Base-by-base conservation (phyloP, 1,140 invertebrate genomes). In the Reticulitermes speratus region DNA sequence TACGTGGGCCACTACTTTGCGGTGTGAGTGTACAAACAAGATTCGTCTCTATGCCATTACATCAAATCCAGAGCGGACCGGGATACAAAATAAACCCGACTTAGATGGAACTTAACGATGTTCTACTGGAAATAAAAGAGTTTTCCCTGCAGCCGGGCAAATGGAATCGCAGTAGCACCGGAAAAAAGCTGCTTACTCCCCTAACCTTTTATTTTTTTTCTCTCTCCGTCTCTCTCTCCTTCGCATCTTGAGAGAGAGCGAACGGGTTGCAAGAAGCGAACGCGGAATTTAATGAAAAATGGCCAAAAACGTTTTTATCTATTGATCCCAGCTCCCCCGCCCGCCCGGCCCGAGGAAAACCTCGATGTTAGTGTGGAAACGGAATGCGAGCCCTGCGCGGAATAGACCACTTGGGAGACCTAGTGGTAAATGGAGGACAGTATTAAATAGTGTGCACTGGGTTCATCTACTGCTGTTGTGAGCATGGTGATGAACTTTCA, bases 141-240 rank as follows among this genome's bases (percentile, higher is more conserved):
- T 87, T 88, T 88, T 84, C 83, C 86, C 84, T 84, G 86, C 85
- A n/a, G 69, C 69, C 83, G 83, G 82, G 59, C 86, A 88, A 88
- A 88, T 88, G 88, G 88, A 88, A 87, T 87, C 87, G 87, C 87
- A 85, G 83, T 82, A 86, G 86, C 86, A 87, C 86, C 87, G 88
- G 88, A 88, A 88, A 88, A 82, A 87, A 88, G 88, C 87, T 87
- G 86, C 85, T 88, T 88, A 88, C 88, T 87, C 87, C 65, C 75
- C 44, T 82, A 75, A 75, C 85, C 85, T 85, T 82, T 85, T 85
- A 44, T 69, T 86, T 86, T 84, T 84, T 25, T 23, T 48, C 84
- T 25, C 59, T 75, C 85, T 44, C n/a, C 7, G 25, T 6, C 32
- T 38, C 32, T n/a, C 32, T 2, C 82, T n/a, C 5, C 83, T 48